These are phyloP conservation scores for Maniola hyperantus DNA, from an alignment of 2,888 invertebrate species.

Conservation along the genomic window DNA sequence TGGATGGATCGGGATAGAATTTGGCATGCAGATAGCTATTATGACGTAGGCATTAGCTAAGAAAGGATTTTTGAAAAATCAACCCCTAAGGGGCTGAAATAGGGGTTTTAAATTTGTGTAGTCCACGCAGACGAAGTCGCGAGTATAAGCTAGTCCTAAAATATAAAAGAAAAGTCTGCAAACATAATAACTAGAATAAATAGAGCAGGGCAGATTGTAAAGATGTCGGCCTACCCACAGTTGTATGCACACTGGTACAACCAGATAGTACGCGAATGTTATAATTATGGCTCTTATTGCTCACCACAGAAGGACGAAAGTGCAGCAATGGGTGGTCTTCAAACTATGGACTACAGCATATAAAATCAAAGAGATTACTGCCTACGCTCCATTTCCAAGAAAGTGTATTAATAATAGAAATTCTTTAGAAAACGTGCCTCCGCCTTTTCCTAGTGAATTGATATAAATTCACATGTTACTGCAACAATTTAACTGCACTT, in stretches of 20 bases:
- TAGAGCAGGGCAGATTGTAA: constrained; percentile 11
- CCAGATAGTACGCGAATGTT: neutral
- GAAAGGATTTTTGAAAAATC: too few species aligned
- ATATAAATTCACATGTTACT: constrained; percentile 21
- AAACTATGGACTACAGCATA: constrained; percentile 17
- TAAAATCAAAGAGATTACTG: constrained; percentile 29
- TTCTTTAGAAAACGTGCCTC: constrained; percentile 17
- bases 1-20: too few species aligned
- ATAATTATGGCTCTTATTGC: neutral
- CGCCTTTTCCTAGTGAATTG: constrained; percentile 15
- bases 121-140: too few species aligned
- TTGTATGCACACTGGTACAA: constrained; percentile 7
- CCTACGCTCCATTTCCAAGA: constrained; percentile 18
- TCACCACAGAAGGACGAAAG: neutral
- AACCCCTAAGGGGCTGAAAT: too few species aligned
- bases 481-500: constrained; percentile 16
- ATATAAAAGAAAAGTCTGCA: constrained; percentile 1
- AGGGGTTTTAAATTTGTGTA: too few species aligned
- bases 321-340: neutral
- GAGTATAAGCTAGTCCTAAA: too few species aligned
- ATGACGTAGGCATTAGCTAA: too few species aligned
- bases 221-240: constrained; percentile 16
- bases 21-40: too few species aligned
- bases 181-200: constrained; percentile 28
- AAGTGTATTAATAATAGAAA: constrained; percentile 26